These are phyloP conservation scores for Parambassis ranga DNA, from an alignment of 2,797 vertebrate genomes.

Conservation along the genomic window DNA sequence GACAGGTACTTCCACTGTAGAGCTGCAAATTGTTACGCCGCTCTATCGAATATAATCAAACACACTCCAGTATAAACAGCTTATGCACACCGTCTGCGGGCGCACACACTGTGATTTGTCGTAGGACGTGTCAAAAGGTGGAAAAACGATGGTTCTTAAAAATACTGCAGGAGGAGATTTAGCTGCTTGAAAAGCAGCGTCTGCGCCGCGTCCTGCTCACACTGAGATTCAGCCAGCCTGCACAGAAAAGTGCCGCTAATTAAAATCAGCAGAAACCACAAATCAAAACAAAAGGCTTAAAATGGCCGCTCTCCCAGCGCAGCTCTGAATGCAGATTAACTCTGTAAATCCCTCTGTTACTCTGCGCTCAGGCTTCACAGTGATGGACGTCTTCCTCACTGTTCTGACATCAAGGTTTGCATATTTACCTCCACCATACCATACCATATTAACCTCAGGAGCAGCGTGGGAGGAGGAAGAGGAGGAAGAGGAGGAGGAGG, in stretches of 20 bases:
- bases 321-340: conserved; percentile 32
- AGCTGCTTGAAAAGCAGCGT: background rate
- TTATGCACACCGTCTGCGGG: background rate
- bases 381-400: conserved; percentile 3
- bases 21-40: conserved; percentile 29
- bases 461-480: conserved; percentile 5
- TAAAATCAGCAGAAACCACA: conserved; percentile 30
- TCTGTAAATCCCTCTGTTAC: conserved; percentile 16
- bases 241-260: conserved; percentile 29
- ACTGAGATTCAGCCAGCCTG: conserved; percentile 9
- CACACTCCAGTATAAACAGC: background rate
- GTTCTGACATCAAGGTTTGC: conserved; percentile 12
- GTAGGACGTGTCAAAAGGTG: conserved; percentile 7
- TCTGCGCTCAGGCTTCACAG: background rate
- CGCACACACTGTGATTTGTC: conserved; percentile 13
- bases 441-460: conserved; percentile 20
- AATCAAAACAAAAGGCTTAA: conserved; percentile 34
- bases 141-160: conserved; percentile 3
- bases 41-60: conserved; percentile 42
- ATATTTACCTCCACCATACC: conserved; percentile 7
- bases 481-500: no score
- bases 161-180: background rate
- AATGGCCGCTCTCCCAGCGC: conserved; percentile 7
- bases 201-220: background rate
- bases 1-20: conserved; percentile 47